These are phyloP conservation scores for Eristalinus aeneus DNA, from an alignment of 2,888 invertebrate species.

Conservation along the genomic window DNA sequence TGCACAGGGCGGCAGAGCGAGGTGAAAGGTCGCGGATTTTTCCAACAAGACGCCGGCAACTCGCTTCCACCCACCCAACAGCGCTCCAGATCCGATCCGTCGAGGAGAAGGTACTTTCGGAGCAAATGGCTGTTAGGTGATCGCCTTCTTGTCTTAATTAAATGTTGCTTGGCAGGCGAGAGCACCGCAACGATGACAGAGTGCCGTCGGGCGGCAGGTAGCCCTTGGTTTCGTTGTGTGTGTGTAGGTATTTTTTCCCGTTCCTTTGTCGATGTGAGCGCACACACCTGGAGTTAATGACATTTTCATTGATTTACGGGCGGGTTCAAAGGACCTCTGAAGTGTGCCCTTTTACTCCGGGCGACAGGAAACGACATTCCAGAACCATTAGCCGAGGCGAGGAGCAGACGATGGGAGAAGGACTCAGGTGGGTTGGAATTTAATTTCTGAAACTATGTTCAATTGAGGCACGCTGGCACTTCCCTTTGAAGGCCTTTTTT, in stretches of 20 bases:
- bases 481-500: neutral
- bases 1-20: too few relatives aligned
- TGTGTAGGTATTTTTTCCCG: neutral
- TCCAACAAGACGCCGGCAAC: neutral
- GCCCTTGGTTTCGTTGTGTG: neutral
- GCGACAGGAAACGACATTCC: neutral
- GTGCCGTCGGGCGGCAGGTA: neutral
- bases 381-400: neutral
- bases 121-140: constrained; percentile 34
- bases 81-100: neutral
- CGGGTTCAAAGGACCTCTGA: constrained; percentile 9
- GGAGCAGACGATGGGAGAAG: neutral
- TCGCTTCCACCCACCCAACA: too few relatives aligned
- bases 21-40: neutral
- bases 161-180: constrained; percentile 22
- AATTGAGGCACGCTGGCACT: neutral
- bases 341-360: neutral
- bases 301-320: constrained; percentile 29
- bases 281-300: constrained; percentile 16
- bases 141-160: constrained; percentile 56
- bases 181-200: neutral
- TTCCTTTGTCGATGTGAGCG: neutral
- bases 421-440: neutral
- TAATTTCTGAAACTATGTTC: neutral
- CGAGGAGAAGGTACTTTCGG: constrained; percentile 8